phyloP scores from a whole-genome alignment of 2,797 vertebrate genomes.

The Potorous gilbertii region DNA sequence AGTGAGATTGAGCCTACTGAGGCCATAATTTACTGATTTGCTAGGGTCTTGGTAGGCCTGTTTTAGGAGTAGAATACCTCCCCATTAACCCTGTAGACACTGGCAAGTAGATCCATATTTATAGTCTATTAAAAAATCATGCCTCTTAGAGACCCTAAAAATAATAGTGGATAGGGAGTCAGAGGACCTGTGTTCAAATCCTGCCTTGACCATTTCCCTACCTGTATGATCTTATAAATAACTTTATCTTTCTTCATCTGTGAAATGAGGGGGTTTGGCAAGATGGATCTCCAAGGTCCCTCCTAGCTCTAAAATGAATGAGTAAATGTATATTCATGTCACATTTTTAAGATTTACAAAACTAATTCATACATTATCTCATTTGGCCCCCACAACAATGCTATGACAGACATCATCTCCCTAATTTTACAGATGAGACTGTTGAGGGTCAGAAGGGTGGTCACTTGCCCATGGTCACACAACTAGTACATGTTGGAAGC shows the following conservation, averaged over 20 bases:
- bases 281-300: not conserved
- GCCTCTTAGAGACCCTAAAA: not conserved
- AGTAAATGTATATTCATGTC: not conserved
- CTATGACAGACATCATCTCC: not conserved
- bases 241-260: not conserved
- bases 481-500: not conserved
- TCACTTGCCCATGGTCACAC: not conserved
- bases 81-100: conserved; percentile 19
- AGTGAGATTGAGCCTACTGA: not conserved
- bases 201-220: not conserved
- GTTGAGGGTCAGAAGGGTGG: not conserved
- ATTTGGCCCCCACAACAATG: not conserved
- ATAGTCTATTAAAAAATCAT: conserved; percentile 8
- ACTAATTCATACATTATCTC: not conserved
- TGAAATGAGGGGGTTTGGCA: not conserved
- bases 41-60: conserved; percentile 19
- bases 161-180: not conserved
- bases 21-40: not conserved
- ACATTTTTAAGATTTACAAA: not conserved
- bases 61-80: not conserved
- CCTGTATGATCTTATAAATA: not conserved
- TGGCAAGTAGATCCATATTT: conserved; percentile 56
- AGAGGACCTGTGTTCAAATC: not conserved
- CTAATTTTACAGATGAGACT: not conserved
- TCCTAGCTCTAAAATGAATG: not conserved